A percentile compares a stretch with the other conserved stretches of the same genome.
phyloP scores from a whole-genome alignment of 2,113 vertebrate genomes.

The Macheiramphus alcinus region DNA sequence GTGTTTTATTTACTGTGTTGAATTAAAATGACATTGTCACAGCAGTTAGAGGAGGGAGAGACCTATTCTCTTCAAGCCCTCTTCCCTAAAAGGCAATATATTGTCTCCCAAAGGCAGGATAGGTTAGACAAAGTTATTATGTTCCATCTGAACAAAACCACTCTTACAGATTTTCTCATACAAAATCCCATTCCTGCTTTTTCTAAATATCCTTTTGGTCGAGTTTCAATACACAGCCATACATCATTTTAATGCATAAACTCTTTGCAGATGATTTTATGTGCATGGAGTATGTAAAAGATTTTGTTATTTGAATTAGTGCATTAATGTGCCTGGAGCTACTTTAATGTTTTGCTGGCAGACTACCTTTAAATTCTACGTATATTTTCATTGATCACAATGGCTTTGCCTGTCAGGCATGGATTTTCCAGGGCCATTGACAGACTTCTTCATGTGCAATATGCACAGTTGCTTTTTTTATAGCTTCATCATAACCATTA shows the following conservation, averaged over 20 bases:
- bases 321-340: background rate
- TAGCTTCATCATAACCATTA: background rate
- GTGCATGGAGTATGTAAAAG: background rate
- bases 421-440: background rate
- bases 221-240: background rate
- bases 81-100: background rate
- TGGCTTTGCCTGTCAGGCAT: background rate
- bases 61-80: background rate
- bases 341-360: background rate
- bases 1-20: background rate
- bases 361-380: background rate
- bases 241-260: background rate
- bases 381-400: background rate
- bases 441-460: background rate
- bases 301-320: background rate
- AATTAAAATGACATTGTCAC: background rate
- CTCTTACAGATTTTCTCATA: background rate
- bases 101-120: background rate
- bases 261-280: background rate
- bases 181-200: background rate
- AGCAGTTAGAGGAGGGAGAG: background rate
- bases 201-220: background rate
- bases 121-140: background rate
- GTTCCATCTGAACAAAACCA: background rate
- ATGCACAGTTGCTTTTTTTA: background rate